Evolutionary conservation across 2,113 vertebrate species (phyloP).

Genomic region (Crotalus helleri): DNA sequence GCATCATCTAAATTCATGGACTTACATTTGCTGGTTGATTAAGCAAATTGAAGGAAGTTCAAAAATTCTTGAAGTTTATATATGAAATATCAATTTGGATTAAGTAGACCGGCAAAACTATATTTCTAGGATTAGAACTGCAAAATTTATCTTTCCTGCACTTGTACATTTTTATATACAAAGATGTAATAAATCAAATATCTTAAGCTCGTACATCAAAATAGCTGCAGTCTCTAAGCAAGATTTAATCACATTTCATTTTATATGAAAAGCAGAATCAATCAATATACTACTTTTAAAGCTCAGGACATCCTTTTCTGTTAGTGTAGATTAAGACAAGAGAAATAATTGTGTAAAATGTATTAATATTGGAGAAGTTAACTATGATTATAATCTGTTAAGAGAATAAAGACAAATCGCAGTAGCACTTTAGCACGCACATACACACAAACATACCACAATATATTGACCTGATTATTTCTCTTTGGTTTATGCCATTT

Average conservation of each 20-base stretch:
- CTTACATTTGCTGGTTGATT: neutral
- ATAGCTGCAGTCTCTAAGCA: neutral
- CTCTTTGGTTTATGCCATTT: neutral
- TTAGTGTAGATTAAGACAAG: neutral
- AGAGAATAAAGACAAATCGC: neutral
- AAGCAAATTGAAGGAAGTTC: neutral
- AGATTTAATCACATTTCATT: constrained; percentile 10
- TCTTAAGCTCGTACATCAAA: constrained; percentile 5
- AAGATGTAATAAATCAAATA: constrained; percentile 25
- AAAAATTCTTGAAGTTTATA: neutral
- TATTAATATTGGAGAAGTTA: rapidly evolving
- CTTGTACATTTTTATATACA: constrained; percentile 6
- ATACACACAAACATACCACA: neutral
- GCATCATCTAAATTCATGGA: neutral
- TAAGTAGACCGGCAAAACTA: neutral
- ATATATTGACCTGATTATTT: neutral
- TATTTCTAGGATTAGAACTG: constrained; percentile 12
- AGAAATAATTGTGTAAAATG: neutral
- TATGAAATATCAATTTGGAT: neutral
- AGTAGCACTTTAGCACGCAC: neutral
- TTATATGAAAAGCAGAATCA: neutral
- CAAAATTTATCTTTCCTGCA: constrained; percentile 1
- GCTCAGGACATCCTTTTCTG: neutral
- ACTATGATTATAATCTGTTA: neutral
- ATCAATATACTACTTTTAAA: neutral